phyloP scores from a whole-genome alignment of 1,140 invertebrate genomes.

The Lethrus apterus region DNA sequence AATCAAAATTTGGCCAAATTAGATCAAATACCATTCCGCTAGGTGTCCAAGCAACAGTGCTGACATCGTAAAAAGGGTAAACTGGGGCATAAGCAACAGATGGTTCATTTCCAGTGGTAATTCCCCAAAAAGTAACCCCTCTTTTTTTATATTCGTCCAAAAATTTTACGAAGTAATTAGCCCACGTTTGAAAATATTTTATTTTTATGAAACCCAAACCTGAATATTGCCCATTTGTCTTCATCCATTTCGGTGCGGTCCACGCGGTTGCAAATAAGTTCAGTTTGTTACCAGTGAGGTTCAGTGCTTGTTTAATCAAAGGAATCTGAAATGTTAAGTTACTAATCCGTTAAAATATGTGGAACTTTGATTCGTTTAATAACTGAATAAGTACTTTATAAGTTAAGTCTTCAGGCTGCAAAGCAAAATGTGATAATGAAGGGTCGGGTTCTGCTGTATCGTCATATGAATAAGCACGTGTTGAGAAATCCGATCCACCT shows the following conservation, averaged over 20 bases:
- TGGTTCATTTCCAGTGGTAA: slow-evolving; percentile 40
- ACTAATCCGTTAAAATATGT: too few relatives aligned
- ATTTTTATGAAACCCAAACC: slow-evolving; percentile 54
- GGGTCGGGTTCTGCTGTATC: slow-evolving; percentile 44
- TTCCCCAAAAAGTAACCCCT: slow-evolving; percentile 35
- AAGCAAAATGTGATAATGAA: slow-evolving; percentile 34
- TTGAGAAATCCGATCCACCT: slow-evolving; percentile 75
- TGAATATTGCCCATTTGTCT: slow-evolving; percentile 61
- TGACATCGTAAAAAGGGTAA: slow-evolving; percentile 50
- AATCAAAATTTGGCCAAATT: background rate
- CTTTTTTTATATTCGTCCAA: slow-evolving; percentile 34
- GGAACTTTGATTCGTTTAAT: too few relatives aligned
- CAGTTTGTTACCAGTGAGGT: slow-evolving; percentile 33
- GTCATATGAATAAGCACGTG: slow-evolving; percentile 60
- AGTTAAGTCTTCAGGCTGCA: slow-evolving; percentile 40
- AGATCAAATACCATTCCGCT: slow-evolving; percentile 16
- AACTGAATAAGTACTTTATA: too few relatives aligned
- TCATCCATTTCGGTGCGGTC: slow-evolving; percentile 91
- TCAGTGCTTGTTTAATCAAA: slow-evolving; percentile 8
- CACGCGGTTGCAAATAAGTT: slow-evolving; percentile 55
- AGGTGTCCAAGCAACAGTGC: slow-evolving; percentile 31
- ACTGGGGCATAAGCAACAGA: slow-evolving; percentile 37
- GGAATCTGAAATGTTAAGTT: slow-evolving; percentile 23
- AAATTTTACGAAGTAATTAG: slow-evolving; percentile 36
- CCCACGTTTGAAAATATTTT: slow-evolving; percentile 54